phyloP scores from a whole-genome alignment of 2,888 invertebrate genomes.

The Phalera bucephala region DNA sequence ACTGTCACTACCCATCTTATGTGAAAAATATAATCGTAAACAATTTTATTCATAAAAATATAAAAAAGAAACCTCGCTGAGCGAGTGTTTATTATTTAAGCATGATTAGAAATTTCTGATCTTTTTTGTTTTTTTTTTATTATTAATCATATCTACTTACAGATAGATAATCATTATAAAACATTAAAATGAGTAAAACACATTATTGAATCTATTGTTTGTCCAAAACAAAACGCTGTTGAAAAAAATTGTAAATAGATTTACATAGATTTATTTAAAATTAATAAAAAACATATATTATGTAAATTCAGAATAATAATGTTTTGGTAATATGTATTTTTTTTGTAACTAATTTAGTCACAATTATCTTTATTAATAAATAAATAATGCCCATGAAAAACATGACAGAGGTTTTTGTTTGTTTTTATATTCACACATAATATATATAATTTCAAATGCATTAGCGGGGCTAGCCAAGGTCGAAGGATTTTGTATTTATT shows the following conservation, averaged over 20 bases:
- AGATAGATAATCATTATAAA: no score
- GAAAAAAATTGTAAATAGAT: slow-evolving; percentile 25
- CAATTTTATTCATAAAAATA: neutral
- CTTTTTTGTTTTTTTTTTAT: no score
- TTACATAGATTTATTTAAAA: slow-evolving; percentile 23
- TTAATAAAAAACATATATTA: slow-evolving; percentile 15
- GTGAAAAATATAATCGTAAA: no score
- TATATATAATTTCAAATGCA: no score
- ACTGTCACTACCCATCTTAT: no score
- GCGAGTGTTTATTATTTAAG: neutral
- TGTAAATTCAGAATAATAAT: slow-evolving; percentile 10
- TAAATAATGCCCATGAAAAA: neutral
- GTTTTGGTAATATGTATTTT: slow-evolving; percentile 6
- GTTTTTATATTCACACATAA: no score
- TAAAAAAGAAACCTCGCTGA: neutral
- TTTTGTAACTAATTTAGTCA: slow-evolving; percentile 19
- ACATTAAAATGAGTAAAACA: slow-evolving; percentile 13
- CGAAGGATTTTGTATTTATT: no score
- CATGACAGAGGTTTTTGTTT: neutral
- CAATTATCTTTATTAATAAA: slow-evolving; percentile 12
- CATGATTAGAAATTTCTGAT: neutral
- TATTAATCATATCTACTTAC: no score
- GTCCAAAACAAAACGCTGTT: slow-evolving; percentile 14
- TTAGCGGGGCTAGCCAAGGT: no score
- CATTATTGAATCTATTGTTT: slow-evolving; percentile 2